Base-by-base conservation (phyloP, 2,113 vertebrate species). In the Nycticebus coucang region DNA sequence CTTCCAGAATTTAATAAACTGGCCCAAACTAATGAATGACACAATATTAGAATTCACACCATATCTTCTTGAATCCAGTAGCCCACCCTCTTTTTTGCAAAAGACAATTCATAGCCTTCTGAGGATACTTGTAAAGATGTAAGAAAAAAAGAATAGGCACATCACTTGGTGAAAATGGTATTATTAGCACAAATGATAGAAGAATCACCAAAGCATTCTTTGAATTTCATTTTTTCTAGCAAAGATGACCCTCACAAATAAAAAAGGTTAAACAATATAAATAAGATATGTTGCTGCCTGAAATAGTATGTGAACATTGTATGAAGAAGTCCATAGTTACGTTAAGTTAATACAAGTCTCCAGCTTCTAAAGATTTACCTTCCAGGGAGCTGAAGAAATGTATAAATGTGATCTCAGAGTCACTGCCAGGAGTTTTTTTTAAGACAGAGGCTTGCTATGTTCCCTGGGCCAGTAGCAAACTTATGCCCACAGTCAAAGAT, bases 1-100 rank as follows among this genome's bases (percentile, higher is more conserved):
- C 45, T 79, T 84, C 57, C 50, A 72, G 41, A 60, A 87, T 37
- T 89, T 87, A 75, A 89, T 41, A 89, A 91, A 94, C 3, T 59
- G 41, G 3, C 18, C 30, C 53, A 87, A 75, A 92, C 41, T 87
- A 84, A 59, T 59, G 41, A 88, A n/a, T 22, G 0, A 75, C 74
- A 92, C 13, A 93, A 62, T 87, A 81, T 64, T 69, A 79, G 30
- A 45, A 75, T 60, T 89, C 28, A 72, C 2, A 26, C 8, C 7
- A 45, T 81, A 15, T 68, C 10, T 64, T 55, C 11, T 17, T 72
- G 35, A 89, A 8, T 50, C 53, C 57, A 53, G 1, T 59, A 53
- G 66, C 68, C 6, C 21, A 93, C 10, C 18, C 5, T 71, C 30
- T 93, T 93, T 93, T 87, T 33, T 84, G 12, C 87, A 83, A 35